Base-by-base conservation (phyloP, 2,888 invertebrate species). In the Lasioglossum villosulum region DNA sequence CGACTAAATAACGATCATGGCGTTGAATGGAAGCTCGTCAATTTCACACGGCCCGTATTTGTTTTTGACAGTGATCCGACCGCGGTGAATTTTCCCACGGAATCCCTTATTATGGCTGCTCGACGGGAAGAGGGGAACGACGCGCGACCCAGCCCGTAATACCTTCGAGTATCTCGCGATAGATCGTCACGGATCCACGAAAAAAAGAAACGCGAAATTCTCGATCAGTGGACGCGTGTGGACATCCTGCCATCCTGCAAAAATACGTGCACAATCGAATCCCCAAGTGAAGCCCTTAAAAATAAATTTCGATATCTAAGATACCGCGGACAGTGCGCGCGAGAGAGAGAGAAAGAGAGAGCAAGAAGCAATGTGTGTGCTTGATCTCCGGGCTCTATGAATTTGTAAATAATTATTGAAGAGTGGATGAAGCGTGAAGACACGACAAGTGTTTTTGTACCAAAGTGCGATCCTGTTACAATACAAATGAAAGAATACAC, bases 61-160 rank as follows among this genome's bases (percentile, higher is more conserved):
- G 89, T 91, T 92, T 90, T 93, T 91, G 93, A 94, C 94, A 93
- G 94, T 93, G 94, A 94, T 89, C 88, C 89, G 79, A 72, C 83
- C 79, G 66, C 71, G 63, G 68, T 77, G 84, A 87, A 84, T 83
- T 89, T 90, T 77, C 79, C 63, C 83, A 80, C 82, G 82, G 89
- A 90, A 82, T 73, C 84, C 84, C 89, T 86, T 83, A 75, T 77
- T 86, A 90, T 34, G 89, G 82, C 86, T 48, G 82, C 76, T 79
- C 30, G 16, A 30, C 63, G 30, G 30, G 30, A 16, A 4, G 59
- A 63, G 30, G 63, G 30, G 77, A 63, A 74, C 73, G 75, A 70
- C 75, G 86, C 45, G 45, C 45, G 45, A 16, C 45, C 45, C 45
- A 2, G 30, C 81, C 81, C 80, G 80, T 19, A 23, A 59, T 90